Evolutionary conservation across 2,888 invertebrate genomes (phyloP), one percentile per base, ranked within the genome.

Genomic region (Phoronis australis): DNA sequence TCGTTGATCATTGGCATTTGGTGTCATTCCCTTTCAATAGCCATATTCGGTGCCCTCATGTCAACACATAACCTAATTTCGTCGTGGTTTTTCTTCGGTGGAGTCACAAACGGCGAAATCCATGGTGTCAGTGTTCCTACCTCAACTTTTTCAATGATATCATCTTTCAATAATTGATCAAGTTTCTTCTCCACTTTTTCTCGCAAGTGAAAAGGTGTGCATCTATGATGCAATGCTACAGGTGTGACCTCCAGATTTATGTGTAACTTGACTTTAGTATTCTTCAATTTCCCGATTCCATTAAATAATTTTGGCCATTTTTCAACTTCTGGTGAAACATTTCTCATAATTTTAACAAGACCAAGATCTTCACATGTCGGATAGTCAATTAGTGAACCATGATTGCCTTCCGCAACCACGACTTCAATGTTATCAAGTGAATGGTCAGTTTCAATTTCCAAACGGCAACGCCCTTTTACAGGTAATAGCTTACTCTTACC

Each of bases 11-110:
- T 61, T 15, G 60, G 59, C 35, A 58, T 47, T 0, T 37, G 45
- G 31, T 65, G 58, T 26, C 56, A n/a, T 45, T 56, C 55, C 22
- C 62, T 26, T 12, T 45, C 40, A 1, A 61, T 60, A 1, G 60
- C 59, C 37, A 55, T 53, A 26, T 64, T 61, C 1, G 60, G 52
- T 38, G 54, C 40, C 5, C 62, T 26, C 59, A 63, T 64, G 42
- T 64, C 62, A 50, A 61, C 44, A 52, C 52, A 20, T 50, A 48
- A 12, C 22, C 47, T 21, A 9, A 48, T 40, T 23, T 42, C 35
- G 4, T 38, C 43, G n/a, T 47, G 45, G 12, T 42, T 4, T 24
- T 51, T 49, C 31, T 51, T 51, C 18, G 51, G 52, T 18, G 47
- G 48, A n/a, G 50, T 46, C 20, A 57, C 57, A 21, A 57, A 55